These are phyloP conservation scores for Tretioscincus oriximinensis DNA, from an alignment of 2,113 vertebrate species.

Conservation along the genomic window DNA sequence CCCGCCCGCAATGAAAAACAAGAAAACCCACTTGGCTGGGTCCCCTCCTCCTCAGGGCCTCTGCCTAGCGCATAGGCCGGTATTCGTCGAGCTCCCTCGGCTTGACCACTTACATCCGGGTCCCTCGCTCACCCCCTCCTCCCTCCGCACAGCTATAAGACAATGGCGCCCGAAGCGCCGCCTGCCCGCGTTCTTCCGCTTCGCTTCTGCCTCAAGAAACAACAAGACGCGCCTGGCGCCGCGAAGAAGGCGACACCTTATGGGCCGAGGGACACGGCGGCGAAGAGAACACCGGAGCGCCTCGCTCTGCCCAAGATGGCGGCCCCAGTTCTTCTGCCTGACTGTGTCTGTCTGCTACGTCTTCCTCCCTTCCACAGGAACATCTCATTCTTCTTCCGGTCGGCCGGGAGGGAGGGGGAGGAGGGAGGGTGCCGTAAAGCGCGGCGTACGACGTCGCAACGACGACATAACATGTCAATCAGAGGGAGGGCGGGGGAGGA, in stretches of 20 bases:
- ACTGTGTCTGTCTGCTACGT: no score
- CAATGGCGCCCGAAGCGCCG: background rate
- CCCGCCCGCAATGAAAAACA: background rate
- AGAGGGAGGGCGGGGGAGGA: no score
- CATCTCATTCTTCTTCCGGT: constrained; percentile 7
- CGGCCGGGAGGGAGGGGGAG: background rate
- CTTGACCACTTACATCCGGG: background rate
- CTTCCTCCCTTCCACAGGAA: background rate
- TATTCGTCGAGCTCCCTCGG: no score
- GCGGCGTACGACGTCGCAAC: no score
- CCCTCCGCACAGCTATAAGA: background rate
- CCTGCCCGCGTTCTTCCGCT: background rate
- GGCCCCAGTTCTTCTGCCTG: background rate
- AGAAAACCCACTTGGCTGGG: background rate
- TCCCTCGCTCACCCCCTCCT: background rate
- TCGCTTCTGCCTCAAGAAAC: background rate
- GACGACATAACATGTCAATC: no score
- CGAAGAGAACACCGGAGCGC: background rate
- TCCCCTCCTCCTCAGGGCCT: no score
- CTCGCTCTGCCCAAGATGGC: constrained; percentile 16
- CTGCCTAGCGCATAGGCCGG: no score
- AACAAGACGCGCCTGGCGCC: no score
- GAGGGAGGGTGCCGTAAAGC: no score
- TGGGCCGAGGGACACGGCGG: background rate
- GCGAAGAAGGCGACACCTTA: background rate